A percentile compares a stretch with the other conserved stretches of the same genome.
phyloP scores from a whole-genome alignment of 2,113 vertebrate species.

The Myxocyprinus asiaticus region DNA sequence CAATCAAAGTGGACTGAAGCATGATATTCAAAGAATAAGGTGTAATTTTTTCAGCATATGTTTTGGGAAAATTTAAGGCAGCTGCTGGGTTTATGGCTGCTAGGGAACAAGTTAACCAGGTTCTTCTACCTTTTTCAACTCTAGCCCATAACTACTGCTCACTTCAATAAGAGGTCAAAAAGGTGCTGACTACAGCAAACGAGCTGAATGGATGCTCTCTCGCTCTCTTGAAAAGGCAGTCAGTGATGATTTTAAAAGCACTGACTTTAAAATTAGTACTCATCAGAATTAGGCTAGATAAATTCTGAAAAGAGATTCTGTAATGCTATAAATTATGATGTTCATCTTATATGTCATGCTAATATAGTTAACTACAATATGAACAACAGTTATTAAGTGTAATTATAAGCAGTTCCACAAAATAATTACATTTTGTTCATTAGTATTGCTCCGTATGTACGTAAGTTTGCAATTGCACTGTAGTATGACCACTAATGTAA shows the following conservation, averaged over 20 bases:
- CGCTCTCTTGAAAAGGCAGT: neutral
- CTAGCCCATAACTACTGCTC: neutral
- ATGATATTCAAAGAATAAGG: neutral
- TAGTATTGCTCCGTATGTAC: neutral
- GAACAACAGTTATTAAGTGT: neutral
- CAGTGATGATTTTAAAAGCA: neutral
- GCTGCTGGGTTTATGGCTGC: neutral
- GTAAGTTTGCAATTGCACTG: neutral
- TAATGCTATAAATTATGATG: neutral
- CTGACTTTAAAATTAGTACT: neutral
- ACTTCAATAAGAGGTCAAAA: neutral
- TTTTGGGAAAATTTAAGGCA: neutral
- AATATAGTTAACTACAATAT: neutral
- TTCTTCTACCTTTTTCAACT: neutral
- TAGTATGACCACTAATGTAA: neutral
- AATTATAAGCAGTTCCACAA: neutral
- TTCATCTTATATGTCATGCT: neutral
- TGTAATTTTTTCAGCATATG: neutral
- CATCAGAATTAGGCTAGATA: neutral
- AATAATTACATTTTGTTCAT: neutral
- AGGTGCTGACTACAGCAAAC: neutral
- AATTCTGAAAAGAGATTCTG: neutral
- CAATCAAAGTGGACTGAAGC: neutral
- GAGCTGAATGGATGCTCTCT: neutral
- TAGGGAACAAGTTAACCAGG: neutral